Conservation (phyloP, 37 sponge, comb jelly and placozoan species). For the Aphrocallistes beatrix region DNA sequence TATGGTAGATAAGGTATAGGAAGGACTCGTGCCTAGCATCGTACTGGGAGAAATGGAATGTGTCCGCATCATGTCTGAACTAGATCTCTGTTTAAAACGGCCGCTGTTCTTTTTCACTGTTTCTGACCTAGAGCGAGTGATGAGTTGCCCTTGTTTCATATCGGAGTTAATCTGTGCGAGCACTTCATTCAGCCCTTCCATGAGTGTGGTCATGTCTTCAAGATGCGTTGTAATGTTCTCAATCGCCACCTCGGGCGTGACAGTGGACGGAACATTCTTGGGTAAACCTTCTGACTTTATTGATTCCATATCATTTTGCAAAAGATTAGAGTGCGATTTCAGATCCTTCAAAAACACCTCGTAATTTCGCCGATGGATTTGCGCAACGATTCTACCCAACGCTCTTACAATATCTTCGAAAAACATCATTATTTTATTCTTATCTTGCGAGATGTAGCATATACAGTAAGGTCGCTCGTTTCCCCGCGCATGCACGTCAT, state of each 20-base stretch:
- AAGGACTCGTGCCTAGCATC: neutral
- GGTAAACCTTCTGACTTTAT: neutral
- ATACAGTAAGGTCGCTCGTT: neutral
- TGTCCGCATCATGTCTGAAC: neutral
- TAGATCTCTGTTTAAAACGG: neutral
- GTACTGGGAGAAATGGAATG: conserved; percentile 13
- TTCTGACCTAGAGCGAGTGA: neutral
- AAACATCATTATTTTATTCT: neutral
- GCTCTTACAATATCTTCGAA: neutral
- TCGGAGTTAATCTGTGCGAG: neutral
- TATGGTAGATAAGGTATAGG: neutral
- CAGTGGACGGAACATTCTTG: neutral
- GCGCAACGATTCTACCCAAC: neutral
- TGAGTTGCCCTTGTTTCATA: neutral
- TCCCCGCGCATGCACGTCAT: neutral
- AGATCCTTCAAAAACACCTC: neutral
- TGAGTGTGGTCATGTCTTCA: neutral
- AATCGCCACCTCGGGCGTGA: neutral
- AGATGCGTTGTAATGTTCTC: neutral
- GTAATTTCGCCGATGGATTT: neutral
- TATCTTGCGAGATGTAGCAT: neutral
- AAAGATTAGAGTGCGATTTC: neutral
- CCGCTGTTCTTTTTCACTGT: neutral
- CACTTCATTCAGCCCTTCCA: neutral
- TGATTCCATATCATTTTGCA: neutral